Evolutionary conservation across 2,113 vertebrate genomes (phyloP), one percentile per base, ranked within the genome.

Genomic region (Ibidorhyncha struthersii): DNA sequence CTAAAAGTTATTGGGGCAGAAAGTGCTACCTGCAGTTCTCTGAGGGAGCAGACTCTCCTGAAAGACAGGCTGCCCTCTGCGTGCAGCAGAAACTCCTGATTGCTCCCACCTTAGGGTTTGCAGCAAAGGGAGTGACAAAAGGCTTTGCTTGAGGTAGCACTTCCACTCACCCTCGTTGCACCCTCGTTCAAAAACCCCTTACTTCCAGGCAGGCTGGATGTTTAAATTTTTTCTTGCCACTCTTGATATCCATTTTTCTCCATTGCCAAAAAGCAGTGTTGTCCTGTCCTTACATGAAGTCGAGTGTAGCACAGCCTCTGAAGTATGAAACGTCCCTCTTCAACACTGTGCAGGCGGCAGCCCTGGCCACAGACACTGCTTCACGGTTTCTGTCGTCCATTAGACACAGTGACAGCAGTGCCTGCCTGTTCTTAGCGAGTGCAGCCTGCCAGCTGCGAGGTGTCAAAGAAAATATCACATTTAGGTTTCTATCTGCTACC

Each of bases 1-100:
- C 13, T 79, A 30, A 6, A 96, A 89, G 81, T 89, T 92, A 74
- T 40, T 84, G 66, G 81, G 49, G 86, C 77, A 89, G 84, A 91
- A 92, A 82, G 40, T 58, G 36, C 56, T 89, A 53, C 65, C 59
- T 26, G 14, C 7, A 41, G 29, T 30, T 40, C 23, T 91, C 32
- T 0, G 1, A 71, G 19, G 55, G 8, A 73, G 43, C 38, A 56
- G 18, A 14, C 7, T 53, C 34, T 85, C 56, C 78, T 45, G 29
- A 58, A 86, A 67, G 69, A 41, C 77, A 63, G 52, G 32, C 26
- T 81, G 72, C 47, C 45, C 59, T 47, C 78, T 65, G 30, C 22
- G 0, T 20, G 62, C 49, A 63, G 45, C 18, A 22, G 41, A 30
- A 86, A 6, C 36, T 78, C 20, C 80, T 74, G 72, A 12, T 45